Evolutionary conservation across 2,113 vertebrate genomes (phyloP).

Genomic region (Zosterops pallidus): DNA sequence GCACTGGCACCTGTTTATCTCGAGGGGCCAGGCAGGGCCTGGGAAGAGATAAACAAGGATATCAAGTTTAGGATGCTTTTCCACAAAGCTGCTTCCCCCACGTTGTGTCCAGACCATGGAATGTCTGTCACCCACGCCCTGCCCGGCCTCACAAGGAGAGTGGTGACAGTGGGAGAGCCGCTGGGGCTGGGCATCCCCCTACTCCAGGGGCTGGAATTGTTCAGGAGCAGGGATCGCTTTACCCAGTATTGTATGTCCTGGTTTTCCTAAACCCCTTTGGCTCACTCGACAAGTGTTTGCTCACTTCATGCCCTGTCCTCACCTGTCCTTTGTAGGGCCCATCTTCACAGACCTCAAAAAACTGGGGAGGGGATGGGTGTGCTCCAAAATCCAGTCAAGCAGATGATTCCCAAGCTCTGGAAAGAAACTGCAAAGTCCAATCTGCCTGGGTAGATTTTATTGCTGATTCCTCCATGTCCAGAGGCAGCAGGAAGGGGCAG

Average conservation of each 20-base stretch:
- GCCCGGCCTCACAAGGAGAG: background rate
- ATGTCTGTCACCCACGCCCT: background rate
- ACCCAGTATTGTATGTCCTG: background rate
- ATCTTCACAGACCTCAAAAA: background rate
- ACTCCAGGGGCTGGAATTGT: background rate
- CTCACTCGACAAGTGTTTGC: background rate
- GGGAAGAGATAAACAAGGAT: conserved; percentile 30
- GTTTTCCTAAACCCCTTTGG: background rate
- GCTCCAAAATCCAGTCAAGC: background rate
- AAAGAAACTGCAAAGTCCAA: background rate
- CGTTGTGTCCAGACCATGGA: background rate
- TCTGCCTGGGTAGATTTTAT: fast-evolving
- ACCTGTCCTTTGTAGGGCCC: background rate
- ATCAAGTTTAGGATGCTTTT: conserved; percentile 7
- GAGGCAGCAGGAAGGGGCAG: background rate
- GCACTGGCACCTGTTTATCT: background rate
- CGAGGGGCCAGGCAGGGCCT: background rate
- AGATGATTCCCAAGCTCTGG: background rate
- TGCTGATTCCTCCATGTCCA: fast-evolving
- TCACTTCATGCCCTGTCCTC: background rate
- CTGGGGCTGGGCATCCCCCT: background rate
- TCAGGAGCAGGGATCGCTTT: background rate
- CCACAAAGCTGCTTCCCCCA: conserved; percentile 14
- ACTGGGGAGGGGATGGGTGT: background rate
- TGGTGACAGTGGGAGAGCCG: background rate